A percentile compares a stretch with the other conserved stretches of the same genome.
phyloP scores from a whole-genome alignment of 1,140 invertebrate genomes.

The Drosophila murphyi region DNA sequence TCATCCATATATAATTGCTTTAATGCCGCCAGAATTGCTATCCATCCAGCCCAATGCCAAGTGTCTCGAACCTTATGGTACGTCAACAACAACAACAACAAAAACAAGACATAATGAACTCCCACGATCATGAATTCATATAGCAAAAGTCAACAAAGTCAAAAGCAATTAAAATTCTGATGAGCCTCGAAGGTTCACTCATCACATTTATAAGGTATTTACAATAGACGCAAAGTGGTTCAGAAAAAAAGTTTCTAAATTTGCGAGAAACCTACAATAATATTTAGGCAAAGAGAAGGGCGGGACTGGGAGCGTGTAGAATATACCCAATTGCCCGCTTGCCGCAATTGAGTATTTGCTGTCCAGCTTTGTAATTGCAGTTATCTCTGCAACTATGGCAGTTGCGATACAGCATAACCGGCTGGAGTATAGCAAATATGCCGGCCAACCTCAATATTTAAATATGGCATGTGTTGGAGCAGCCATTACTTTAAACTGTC shows the following conservation, averaged over 20 bases:
- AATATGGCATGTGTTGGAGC: slow-evolving; percentile 4
- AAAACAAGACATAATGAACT: slow-evolving; percentile 1
- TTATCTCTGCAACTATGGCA: background rate
- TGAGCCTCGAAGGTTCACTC: background rate
- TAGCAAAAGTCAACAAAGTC: slow-evolving; percentile 19
- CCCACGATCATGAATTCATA: slow-evolving; percentile 47
- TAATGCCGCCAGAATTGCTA: slow-evolving; percentile 10
- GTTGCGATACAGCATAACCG: background rate
- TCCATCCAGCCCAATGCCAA: slow-evolving; percentile 4
- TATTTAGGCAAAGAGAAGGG: no score
- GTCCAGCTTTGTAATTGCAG: background rate
- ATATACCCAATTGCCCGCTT: background rate
- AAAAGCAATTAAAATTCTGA: slow-evolving; percentile 13
- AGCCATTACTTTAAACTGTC: slow-evolving; percentile 43
- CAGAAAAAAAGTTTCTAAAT: no score
- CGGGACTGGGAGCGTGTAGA: background rate
- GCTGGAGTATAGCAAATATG: background rate
- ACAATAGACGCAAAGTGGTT: no score
- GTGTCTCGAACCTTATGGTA: background rate
- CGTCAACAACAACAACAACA: background rate
- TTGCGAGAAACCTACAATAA: no score
- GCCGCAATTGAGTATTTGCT: background rate
- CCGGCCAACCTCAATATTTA: background rate
- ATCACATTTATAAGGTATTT: background rate
- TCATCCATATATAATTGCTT: slow-evolving; percentile 63